phyloP scores from a whole-genome alignment of 2,888 invertebrate genomes.

The Uropetala carovei region DNA sequence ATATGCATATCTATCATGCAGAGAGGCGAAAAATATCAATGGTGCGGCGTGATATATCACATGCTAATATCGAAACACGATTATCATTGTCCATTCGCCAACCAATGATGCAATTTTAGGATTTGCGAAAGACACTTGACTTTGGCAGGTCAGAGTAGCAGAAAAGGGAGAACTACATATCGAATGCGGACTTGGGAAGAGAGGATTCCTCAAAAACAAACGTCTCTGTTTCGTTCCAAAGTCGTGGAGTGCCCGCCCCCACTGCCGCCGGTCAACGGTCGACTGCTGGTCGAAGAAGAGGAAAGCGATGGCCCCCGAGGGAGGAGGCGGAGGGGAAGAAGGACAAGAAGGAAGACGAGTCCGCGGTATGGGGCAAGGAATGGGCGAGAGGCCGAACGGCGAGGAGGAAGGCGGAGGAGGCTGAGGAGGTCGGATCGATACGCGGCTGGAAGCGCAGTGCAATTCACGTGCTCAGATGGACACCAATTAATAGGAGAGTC shows the following conservation, averaged over 20 bases:
- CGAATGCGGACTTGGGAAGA: too few relatives aligned
- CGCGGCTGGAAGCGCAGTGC: conserved; percentile 88
- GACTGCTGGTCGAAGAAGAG: conserved; percentile 74
- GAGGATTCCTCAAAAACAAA: too few relatives aligned
- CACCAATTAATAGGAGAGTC: conserved; percentile 86
- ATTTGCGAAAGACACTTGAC: too few relatives aligned
- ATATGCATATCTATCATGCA: too few relatives aligned
- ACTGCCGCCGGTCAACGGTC: conserved; percentile 84
- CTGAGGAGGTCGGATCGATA: conserved; percentile 80
- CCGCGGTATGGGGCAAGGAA: too few relatives aligned
- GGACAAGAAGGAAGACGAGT: background rate
- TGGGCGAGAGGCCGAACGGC: conserved; percentile 75
- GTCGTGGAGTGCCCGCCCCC: conserved; percentile 91
- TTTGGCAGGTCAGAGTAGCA: too few relatives aligned
- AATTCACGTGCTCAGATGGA: conserved; percentile 84
- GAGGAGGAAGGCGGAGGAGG: conserved; percentile 72
- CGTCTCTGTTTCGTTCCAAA: conserved; percentile 73
- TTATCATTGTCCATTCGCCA: too few relatives aligned
- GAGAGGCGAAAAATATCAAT: too few relatives aligned
- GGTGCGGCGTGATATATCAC: too few relatives aligned
- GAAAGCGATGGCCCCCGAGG: background rate
- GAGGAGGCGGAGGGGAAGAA: conserved; percentile 17
- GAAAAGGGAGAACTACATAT: too few relatives aligned
- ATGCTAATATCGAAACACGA: too few relatives aligned
- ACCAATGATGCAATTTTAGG: too few relatives aligned